Evolutionary conservation across 2,797 vertebrate species (phyloP).

Genomic region (Hydrolagus colliei): DNA sequence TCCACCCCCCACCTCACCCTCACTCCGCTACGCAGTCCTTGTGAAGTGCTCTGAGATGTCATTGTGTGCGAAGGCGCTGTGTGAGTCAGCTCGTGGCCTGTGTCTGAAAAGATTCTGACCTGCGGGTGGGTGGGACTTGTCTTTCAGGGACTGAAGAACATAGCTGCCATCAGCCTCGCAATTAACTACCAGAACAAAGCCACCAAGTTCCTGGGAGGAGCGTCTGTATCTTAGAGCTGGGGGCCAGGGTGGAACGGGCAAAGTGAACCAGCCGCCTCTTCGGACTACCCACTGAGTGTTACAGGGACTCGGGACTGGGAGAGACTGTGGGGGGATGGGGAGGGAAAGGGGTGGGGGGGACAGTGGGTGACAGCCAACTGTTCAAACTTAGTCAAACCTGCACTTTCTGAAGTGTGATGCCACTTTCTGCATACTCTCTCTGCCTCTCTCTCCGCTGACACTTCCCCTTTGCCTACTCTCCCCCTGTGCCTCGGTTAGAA

Average conservation of each 20-base stretch:
- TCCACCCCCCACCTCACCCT: too few species aligned
- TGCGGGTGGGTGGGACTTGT: neutral
- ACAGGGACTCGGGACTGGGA: neutral
- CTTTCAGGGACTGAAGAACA: constrained; percentile 86
- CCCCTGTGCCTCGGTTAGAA: too few species aligned
- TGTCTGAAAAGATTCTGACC: neutral
- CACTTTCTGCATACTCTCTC: neutral
- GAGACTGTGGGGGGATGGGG: neutral
- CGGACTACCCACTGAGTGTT: neutral
- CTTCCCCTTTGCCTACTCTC: too few species aligned
- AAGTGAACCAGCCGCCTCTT: neutral
- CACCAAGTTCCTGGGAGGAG: constrained; percentile 73
- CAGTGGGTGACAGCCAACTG: constrained; percentile 1
- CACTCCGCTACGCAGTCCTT: too few species aligned
- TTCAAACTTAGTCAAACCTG: constrained; percentile 9
- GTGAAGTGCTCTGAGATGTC: neutral
- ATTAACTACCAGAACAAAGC: constrained; percentile 97
- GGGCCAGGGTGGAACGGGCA: neutral
- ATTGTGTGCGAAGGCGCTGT: too few species aligned
- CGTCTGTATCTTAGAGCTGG: neutral
- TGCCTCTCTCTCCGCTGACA: neutral
- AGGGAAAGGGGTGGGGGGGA: too few species aligned
- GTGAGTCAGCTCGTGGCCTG: neutral
- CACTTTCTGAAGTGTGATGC: constrained; percentile 17
- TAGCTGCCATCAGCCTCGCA: constrained; percentile 94